Percentiles rank a stretch among this genome's conserved stretches.
These are phyloP conservation scores for Cephus pulcher DNA, from an alignment of 2,888 invertebrate species.

Conservation along the genomic window DNA sequence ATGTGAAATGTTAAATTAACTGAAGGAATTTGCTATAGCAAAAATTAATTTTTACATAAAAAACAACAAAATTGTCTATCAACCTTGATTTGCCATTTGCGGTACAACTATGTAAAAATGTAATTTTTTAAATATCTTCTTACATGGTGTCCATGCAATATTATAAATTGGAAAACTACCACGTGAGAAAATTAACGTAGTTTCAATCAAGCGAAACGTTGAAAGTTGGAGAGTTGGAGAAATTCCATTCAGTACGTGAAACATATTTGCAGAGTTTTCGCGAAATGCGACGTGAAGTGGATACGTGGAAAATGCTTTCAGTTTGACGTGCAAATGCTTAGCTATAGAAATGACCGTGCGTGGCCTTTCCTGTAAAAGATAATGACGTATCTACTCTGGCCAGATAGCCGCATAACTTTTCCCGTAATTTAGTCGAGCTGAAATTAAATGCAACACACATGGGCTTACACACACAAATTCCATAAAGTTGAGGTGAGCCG, in stretches of 20 bases:
- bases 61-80: no score
- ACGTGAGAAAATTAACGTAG: background rate
- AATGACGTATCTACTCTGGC: background rate
- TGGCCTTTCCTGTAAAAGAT: background rate
- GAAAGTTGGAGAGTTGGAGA: background rate
- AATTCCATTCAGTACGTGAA: background rate
- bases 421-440: background rate
- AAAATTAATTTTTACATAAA: no score
- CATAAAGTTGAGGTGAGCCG: background rate
- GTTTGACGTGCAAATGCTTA: background rate
- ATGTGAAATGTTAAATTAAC: no score
- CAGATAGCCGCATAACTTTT: background rate
- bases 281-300: background rate
- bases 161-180: background rate
- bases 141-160: background rate
- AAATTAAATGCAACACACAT: background rate
- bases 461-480: background rate
- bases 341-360: background rate
- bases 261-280: background rate
- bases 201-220: background rate
- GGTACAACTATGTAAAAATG: no score
- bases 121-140: no score
- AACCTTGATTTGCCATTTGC: no score
- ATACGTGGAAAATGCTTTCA: background rate
- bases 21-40: no score